phyloP scores from a whole-genome alignment of 1,140 invertebrate genomes.

The Cotesia chilonis region DNA sequence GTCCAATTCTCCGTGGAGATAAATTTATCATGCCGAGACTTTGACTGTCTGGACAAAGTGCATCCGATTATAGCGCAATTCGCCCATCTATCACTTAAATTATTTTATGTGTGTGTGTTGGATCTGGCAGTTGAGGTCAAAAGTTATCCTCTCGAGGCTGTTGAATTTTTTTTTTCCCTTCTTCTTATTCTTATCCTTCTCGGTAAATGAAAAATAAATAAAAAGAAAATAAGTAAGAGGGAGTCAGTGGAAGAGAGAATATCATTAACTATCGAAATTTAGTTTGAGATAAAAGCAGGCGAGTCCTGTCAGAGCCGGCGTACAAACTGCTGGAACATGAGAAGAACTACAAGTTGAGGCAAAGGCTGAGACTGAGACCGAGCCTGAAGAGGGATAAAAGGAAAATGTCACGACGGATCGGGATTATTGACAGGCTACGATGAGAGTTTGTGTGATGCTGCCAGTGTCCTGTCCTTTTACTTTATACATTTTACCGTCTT shows the following conservation, averaged over 20 bases:
- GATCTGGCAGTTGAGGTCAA: no score
- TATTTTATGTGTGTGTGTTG: no score
- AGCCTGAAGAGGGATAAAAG: conserved; percentile 4
- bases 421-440: conserved; percentile 23
- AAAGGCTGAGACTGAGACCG: neutral
- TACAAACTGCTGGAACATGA: neutral
- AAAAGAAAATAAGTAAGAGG: no score
- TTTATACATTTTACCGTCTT: conserved; percentile 5
- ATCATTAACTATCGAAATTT: conserved; percentile 13
- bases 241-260: neutral
- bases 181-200: no score
- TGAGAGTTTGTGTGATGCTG: conserved; percentile 21
- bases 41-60: no score
- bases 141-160: no score
- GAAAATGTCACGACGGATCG: conserved; percentile 15
- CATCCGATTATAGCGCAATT: no score
- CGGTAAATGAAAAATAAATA: no score
- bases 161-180: no score
- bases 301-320: neutral
- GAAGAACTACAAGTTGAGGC: neutral
- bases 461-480: conserved; percentile 1
- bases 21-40: no score
- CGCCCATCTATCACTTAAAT: no score
- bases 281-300: neutral
- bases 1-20: no score